Percentiles rank a stretch among this genome's conserved stretches.
Conservation (phyloP, 23 tunicate genomes). For the Trididemnum nubilum region DNA sequence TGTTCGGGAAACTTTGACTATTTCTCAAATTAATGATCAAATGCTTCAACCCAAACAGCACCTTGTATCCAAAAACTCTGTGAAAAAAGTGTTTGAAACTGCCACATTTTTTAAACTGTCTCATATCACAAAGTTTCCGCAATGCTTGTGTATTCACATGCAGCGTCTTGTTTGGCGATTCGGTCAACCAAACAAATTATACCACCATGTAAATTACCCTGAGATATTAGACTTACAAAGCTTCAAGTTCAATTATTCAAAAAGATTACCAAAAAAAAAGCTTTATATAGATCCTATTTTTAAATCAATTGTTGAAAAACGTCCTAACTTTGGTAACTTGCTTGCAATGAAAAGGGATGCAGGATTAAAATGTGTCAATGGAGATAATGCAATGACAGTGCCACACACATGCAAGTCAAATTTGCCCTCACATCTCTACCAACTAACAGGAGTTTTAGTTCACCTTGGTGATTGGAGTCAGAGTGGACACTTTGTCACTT, state of each 20-base stretch:
- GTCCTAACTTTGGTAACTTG: background rate
- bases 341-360: background rate
- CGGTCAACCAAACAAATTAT: constrained; percentile 68
- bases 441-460: constrained; percentile 65
- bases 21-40: background rate
- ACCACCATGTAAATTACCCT: constrained; percentile 46
- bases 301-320: background rate
- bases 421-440: constrained; percentile 8
- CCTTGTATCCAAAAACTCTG: background rate
- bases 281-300: constrained; percentile 2
- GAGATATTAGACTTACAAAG: constrained; percentile 23
- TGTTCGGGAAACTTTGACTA: background rate
- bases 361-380: background rate
- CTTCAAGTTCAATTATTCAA: background rate
- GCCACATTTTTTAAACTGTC: constrained; percentile 25
- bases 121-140: constrained; percentile 51
- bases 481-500: constrained; percentile 81
- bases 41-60: background rate
- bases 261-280: background rate
- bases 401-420: background rate
- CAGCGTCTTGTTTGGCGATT: constrained; percentile 72
- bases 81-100: background rate
- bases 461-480: constrained; percentile 67
- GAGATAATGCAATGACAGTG: too few relatives aligned
- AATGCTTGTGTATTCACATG: constrained; percentile 75